Percentiles rank a stretch among this genome's conserved stretches.
phyloP scores from a whole-genome alignment of 2,888 invertebrate species.

The Melinopterus prodromus region DNA sequence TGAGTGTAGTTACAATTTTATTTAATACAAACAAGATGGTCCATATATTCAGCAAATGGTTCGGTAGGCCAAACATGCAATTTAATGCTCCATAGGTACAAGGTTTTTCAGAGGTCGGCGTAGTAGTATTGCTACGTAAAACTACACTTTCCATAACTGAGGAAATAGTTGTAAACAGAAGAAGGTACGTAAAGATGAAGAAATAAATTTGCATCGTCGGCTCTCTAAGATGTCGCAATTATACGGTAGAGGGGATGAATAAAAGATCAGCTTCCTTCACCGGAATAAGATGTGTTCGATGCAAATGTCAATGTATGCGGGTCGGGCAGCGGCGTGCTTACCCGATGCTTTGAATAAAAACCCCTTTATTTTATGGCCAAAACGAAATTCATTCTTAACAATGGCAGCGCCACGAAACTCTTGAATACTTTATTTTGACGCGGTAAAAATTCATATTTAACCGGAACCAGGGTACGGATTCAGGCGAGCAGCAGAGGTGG shows the following conservation, averaged over 20 bases:
- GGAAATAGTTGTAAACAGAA: neutral
- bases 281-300: neutral
- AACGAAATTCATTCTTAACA: neutral
- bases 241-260: neutral
- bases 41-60: too few species aligned
- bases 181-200: neutral
- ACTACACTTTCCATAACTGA: neutral
- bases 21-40: too few species aligned
- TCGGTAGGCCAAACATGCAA: too few species aligned
- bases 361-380: neutral
- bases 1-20: too few species aligned
- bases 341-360: neutral
- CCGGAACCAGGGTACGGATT: neutral
- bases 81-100: too few species aligned
- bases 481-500: neutral
- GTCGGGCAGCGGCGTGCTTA: neutral
- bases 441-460: neutral
- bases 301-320: conserved; percentile 4
- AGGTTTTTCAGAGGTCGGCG: too few species aligned
- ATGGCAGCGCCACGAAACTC: neutral
- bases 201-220: neutral
- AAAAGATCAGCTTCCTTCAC: neutral
- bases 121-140: too few species aligned
- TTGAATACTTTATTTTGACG: conserved; percentile 4
- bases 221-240: neutral